Percentiles rank a stretch among this genome's conserved stretches.
phyloP scores from a whole-genome alignment of 2,113 vertebrate species.

The Leptobrachium ailaonicum region DNA sequence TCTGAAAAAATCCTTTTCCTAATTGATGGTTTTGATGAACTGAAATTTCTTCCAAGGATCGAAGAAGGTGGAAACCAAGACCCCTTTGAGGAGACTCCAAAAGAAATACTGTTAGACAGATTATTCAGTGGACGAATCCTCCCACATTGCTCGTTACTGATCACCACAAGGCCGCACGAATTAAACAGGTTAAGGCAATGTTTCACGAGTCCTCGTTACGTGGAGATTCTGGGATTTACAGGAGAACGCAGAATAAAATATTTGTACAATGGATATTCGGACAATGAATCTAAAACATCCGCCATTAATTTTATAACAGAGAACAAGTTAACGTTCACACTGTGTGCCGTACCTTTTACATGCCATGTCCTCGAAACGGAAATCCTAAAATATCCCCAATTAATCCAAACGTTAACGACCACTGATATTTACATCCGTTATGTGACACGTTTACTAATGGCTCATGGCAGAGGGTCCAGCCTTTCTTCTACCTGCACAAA shows the following conservation, averaged over 20 bases:
- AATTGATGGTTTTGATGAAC: slow-evolving; percentile 62
- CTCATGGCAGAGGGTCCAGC: background rate
- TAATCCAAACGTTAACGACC: slow-evolving; percentile 49
- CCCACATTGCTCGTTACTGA: slow-evolving; percentile 51
- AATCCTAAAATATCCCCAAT: slow-evolving; percentile 2
- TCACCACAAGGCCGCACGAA: slow-evolving; percentile 60
- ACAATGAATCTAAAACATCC: slow-evolving; percentile 22
- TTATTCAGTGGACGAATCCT: slow-evolving; percentile 57
- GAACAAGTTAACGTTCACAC: slow-evolving; percentile 52
- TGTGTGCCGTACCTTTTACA: slow-evolving; percentile 55
- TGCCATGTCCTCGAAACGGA: slow-evolving; percentile 53
- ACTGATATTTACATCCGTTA: slow-evolving; percentile 53
- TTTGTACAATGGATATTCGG: slow-evolving; percentile 55
- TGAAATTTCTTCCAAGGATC: slow-evolving; percentile 33
- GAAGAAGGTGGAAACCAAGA: slow-evolving; percentile 13
- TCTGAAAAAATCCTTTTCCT: slow-evolving; percentile 58
- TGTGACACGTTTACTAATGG: slow-evolving; percentile 55
- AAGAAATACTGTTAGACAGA: slow-evolving; percentile 54
- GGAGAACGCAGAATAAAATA: slow-evolving; percentile 54
- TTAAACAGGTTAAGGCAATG: slow-evolving; percentile 54
- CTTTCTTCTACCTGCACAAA: background rate
- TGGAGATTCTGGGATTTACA: slow-evolving; percentile 59
- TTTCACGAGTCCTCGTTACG: slow-evolving; percentile 47
- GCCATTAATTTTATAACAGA: slow-evolving; percentile 51
- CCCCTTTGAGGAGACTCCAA: slow-evolving; percentile 24